Conservation (phyloP, 2,797 vertebrate genomes). For the Lycodopsis pacificus region DNA sequence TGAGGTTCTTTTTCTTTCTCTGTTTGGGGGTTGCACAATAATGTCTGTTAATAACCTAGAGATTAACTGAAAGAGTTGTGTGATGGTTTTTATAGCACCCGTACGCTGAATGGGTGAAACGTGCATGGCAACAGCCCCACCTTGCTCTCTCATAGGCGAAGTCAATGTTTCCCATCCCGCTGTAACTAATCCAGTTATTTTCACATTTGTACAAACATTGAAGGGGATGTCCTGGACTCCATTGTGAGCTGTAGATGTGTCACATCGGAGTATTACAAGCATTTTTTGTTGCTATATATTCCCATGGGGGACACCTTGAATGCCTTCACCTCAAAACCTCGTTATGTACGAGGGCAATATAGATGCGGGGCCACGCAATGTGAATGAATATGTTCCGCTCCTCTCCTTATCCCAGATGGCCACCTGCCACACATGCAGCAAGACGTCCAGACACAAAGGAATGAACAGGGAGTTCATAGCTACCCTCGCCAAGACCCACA, state of each 20-base stretch:
- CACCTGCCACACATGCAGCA: constrained; percentile 92
- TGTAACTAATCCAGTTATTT: constrained; percentile 46
- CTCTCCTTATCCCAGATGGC: constrained; percentile 85
- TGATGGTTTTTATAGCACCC: not conserved
- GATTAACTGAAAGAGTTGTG: constrained; percentile 1
- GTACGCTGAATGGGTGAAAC: constrained; percentile 32
- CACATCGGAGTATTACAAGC: no score
- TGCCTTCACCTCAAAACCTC: constrained; percentile 37
- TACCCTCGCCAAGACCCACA: constrained; percentile 64
- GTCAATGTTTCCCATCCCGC: constrained; percentile 13
- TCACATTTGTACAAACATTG: constrained; percentile 22
- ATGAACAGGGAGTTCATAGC: constrained; percentile 85
- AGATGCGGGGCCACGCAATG: constrained; percentile 39
- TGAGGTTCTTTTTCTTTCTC: not conserved
- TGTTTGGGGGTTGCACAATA: not conserved
- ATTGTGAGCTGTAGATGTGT: constrained; percentile 34
- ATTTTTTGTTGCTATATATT: not conserved
- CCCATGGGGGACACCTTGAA: not conserved
- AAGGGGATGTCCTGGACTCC: constrained; percentile 20
- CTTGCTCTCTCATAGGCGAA: constrained; percentile 34
- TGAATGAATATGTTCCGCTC: constrained; percentile 48
- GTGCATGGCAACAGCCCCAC: constrained; percentile 57
- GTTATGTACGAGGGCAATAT: constrained; percentile 34
- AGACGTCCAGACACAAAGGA: constrained; percentile 86
- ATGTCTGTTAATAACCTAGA: not conserved